These are phyloP conservation scores for Spea multiplicata DNA, from an alignment of 2,113 vertebrate species.

Conservation along the genomic window DNA sequence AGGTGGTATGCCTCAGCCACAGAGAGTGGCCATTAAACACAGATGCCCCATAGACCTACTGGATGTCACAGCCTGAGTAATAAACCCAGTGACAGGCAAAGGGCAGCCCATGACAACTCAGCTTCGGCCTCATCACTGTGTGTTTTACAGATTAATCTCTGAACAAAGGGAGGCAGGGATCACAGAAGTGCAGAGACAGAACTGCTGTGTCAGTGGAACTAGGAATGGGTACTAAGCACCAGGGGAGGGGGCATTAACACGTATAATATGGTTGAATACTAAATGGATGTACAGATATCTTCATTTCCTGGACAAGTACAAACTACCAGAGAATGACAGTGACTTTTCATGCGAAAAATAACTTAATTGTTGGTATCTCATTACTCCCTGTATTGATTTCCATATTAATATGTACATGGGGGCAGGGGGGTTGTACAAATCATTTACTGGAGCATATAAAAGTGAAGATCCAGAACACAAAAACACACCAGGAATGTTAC, in stretches of 20 bases:
- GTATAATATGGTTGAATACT: background rate
- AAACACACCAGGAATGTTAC: no score
- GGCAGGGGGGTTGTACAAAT: no score
- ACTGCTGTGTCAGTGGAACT: slow-evolving; percentile 33
- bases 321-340: background rate
- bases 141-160: slow-evolving; percentile 19
- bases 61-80: background rate
- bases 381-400: no score
- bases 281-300: no score
- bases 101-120: slow-evolving; percentile 10
- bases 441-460: no score
- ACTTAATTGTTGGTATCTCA: no score
- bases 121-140: slow-evolving; percentile 22
- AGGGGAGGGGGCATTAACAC: slow-evolving; percentile 17
- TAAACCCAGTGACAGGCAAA: background rate
- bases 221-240: slow-evolving; percentile 16
- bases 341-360: no score
- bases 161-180: slow-evolving; percentile 36
- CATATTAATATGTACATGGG: no score
- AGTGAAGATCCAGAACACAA: no score
- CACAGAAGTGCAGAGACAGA: slow-evolving; percentile 19
- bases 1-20: slow-evolving; percentile 24
- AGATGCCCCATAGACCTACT: slow-evolving; percentile 9
- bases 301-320: background rate
- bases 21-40: background rate